Base-by-base conservation (phyloP, 2,888 invertebrate genomes). In the Halictus quadricinctus region DNA sequence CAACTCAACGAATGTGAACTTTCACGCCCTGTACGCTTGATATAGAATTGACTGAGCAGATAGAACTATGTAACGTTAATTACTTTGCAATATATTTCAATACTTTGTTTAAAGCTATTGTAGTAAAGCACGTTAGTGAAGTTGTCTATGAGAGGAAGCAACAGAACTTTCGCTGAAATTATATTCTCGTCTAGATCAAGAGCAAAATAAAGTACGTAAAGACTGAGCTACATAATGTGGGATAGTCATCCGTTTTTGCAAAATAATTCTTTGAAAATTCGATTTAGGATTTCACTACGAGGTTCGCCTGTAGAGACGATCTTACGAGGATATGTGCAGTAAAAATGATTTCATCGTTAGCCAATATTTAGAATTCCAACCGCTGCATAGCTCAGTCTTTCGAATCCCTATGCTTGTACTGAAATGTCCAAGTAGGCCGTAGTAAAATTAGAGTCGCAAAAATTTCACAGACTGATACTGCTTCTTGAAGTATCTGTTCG, bases 121-220 rank as follows among this genome's bases (percentile, higher is more conserved):
- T 90, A 90, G 83, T 90, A 90, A 90, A 88, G 90, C 86, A 90
- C 86, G 69, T 90, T 85, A 84, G 83, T 89, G 79, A 78, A 80
- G 79, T 81, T 69, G 25, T 75, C 15, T 66, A 69, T 60, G 25
- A 72, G 70, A 72, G 74, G 36, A 60, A 76, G 74, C 64, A 82
- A 82, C 60, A 10, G 58, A 84, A 73, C 13, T 76, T 72, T 41
- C 25, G 76, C n/a, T 50, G 21, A 78, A 72, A 64, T 41, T 48
- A 29, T 12, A 72, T 6, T 41, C 41, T 29, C 46, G n/a, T 50
- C 7, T 66, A 76, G 41, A 50, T 72, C 43, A 73, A 72, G n/a
- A 18, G 74, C 46, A n/a, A 13, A 74, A 84, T 54, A 15, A 76
- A 76, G 1, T 25, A 29, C n/a, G 21, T 58, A 43, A 75, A 76